Conservation (phyloP, 2,113 vertebrate genomes). For the Tyto alba region DNA sequence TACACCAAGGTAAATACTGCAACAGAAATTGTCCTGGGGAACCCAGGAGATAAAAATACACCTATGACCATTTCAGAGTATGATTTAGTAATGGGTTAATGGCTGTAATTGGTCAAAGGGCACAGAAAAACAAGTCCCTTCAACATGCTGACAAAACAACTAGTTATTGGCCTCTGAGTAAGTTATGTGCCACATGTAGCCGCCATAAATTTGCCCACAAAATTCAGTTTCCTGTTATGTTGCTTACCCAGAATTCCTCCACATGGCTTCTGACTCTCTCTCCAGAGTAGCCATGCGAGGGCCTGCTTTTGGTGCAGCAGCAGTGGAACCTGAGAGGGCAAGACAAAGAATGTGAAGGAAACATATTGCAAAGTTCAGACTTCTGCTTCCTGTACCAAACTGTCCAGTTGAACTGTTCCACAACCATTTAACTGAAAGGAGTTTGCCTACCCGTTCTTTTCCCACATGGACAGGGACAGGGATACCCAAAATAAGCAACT, state of each 20-base stretch:
- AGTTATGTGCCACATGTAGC: not conserved
- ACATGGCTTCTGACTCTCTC: conserved; percentile 87
- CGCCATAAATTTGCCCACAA: not conserved
- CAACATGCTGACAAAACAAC: not conserved
- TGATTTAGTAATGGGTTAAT: not conserved
- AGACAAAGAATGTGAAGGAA: not conserved
- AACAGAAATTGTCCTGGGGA: not conserved
- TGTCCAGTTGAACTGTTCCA: not conserved
- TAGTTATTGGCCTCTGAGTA: not conserved
- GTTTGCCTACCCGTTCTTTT: not conserved
- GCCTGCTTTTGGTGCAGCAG: conserved; percentile 90
- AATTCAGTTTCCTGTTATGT: not conserved
- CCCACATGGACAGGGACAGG: not conserved
- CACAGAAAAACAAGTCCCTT: not conserved
- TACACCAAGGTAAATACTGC: not conserved
- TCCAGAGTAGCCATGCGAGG: conserved; percentile 90
- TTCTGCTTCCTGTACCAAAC: not conserved
- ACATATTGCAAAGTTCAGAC: not conserved
- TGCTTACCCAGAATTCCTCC: conserved; percentile 92
- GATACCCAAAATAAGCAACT: not conserved
- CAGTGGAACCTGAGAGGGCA: conserved; percentile 67
- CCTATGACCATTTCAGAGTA: not conserved
- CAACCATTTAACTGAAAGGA: not conserved
- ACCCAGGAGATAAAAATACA: not conserved
- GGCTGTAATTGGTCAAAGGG: not conserved